Conservation (phyloP, 2,797 vertebrate species). For the Cyclopterus lumpus region DNA sequence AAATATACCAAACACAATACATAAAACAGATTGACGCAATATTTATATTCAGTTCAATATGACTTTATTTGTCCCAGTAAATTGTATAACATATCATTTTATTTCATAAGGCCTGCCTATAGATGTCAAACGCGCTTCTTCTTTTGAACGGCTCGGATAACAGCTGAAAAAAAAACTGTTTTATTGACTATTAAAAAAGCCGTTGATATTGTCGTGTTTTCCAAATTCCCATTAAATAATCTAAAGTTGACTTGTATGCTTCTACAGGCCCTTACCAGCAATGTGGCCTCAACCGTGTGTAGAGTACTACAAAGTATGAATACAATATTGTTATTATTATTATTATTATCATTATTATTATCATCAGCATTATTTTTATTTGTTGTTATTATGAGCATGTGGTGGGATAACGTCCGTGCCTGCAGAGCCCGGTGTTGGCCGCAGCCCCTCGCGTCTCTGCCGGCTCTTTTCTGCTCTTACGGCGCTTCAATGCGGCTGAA, state of each 20-base stretch:
- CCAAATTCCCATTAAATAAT: neutral
- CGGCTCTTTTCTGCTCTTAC: constrained; percentile 29
- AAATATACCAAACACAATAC: neutral
- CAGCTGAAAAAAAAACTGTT: neutral
- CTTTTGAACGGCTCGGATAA: neutral
- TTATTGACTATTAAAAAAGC: neutral
- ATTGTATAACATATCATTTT: neutral
- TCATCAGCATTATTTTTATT: neutral
- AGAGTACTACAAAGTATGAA: neutral
- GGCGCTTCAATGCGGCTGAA: constrained; percentile 44
- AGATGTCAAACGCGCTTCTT: neutral
- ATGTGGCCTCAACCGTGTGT: neutral
- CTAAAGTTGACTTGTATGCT: neutral
- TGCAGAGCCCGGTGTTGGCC: neutral
- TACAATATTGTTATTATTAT: neutral
- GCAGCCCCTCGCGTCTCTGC: neutral
- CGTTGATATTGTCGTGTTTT: neutral
- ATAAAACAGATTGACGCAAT: neutral
- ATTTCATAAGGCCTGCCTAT: neutral
- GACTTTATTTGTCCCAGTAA: neutral
- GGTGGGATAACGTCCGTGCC: neutral
- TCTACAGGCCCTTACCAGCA: neutral
- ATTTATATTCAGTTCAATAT: neutral
- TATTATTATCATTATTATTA: neutral
- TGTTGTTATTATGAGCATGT: neutral